Evolutionary conservation across 1,140 invertebrate genomes (phyloP).

Genomic region (Brachionus manjavacas): DNA sequence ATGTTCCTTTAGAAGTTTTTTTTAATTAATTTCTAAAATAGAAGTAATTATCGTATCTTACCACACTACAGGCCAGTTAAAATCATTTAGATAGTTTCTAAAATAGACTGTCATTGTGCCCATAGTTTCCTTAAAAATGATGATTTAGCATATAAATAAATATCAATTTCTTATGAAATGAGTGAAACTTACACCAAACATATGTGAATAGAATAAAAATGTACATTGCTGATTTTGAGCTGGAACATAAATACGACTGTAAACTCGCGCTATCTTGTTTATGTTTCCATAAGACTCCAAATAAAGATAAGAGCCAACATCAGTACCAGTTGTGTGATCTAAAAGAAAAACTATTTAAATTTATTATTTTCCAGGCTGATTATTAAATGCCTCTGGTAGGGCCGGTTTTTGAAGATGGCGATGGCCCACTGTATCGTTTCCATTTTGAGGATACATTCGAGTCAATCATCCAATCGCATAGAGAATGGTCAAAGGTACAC

Average conservation of each 20-base stretch:
- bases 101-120: background rate
- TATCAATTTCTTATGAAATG: background rate
- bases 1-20: background rate
- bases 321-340: constrained; percentile 38
- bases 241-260: constrained; percentile 45
- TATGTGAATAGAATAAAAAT: constrained; percentile 42
- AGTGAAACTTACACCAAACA: constrained; percentile 32
- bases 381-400: constrained; percentile 54
- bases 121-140: background rate
- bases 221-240: background rate
- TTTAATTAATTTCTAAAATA: background rate
- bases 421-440: constrained; percentile 22
- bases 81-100: background rate
- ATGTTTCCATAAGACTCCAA: constrained; percentile 45
- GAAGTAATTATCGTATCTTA: background rate
- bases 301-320: constrained; percentile 41
- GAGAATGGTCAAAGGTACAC: constrained; percentile 48
- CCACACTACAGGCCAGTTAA: background rate
- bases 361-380: constrained; percentile 57
- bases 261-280: constrained; percentile 47
- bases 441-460: background rate
- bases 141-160: too few species aligned
- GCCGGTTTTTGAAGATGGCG: constrained; percentile 12
- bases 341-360: constrained; percentile 63
- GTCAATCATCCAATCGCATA: constrained; percentile 49